Conservation (phyloP, 2,797 vertebrate genomes). For the Neoniphon sammara region DNA sequence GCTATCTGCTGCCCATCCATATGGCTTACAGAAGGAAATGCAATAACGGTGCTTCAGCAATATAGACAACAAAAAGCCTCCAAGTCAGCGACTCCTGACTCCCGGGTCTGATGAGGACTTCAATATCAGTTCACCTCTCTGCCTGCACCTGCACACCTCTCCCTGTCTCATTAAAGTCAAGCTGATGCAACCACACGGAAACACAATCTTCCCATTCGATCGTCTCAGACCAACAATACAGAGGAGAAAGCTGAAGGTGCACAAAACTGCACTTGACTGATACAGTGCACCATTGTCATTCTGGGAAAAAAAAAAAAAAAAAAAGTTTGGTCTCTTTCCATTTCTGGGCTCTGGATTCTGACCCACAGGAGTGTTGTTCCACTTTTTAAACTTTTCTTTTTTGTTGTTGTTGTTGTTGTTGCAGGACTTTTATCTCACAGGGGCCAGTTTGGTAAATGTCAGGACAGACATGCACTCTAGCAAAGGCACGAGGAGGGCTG, state of each 20-base stretch:
- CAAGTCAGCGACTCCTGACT: slow-evolving; percentile 68
- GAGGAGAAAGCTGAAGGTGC: neutral
- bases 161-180: slow-evolving; percentile 56
- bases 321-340: slow-evolving; percentile 30
- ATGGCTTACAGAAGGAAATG: slow-evolving; percentile 71
- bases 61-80: slow-evolving; percentile 60
- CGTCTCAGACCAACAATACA: neutral
- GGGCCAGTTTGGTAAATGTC: slow-evolving; percentile 59
- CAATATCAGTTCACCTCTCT: slow-evolving; percentile 44
- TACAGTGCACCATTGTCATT: slow-evolving; percentile 5
- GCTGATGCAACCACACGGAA: slow-evolving; percentile 70
- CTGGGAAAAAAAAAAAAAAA: too few relatives aligned
- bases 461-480: slow-evolving; percentile 30
- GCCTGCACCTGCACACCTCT: slow-evolving; percentile 41
- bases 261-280: slow-evolving; percentile 27
- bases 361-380: neutral
- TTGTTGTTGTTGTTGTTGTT: neutral
- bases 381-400: slow-evolving; percentile 30
- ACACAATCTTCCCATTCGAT: slow-evolving; percentile 53
- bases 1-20: slow-evolving; percentile 39
- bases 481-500: slow-evolving; percentile 18
- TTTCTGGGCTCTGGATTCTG: neutral
- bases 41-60: slow-evolving; percentile 74
- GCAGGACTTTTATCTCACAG: slow-evolving; percentile 42
- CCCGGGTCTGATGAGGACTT: slow-evolving; percentile 66